These are phyloP conservation scores for Heptranchias perlo DNA, from an alignment of 2,113 vertebrate genomes.

Conservation along the genomic window DNA sequence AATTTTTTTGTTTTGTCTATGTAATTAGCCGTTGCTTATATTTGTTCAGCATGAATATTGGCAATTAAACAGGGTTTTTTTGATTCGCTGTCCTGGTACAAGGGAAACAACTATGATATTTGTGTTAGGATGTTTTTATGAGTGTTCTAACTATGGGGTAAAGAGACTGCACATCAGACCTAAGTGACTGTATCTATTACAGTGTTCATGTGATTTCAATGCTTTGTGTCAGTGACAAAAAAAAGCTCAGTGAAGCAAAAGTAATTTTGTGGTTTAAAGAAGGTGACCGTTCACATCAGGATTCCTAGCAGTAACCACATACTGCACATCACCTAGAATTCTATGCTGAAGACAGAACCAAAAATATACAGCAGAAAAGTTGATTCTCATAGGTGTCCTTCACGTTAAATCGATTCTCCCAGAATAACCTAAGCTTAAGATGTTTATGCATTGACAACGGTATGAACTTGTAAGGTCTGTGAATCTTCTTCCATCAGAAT, in stretches of 20 bases:
- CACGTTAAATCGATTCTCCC: no score
- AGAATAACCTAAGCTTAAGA: no score
- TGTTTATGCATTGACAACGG: no score
- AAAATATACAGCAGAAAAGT: no score
- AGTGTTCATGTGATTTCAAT: neutral
- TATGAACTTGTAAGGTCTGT: no score
- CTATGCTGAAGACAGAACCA: no score
- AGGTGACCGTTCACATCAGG: neutral
- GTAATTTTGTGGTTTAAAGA: neutral
- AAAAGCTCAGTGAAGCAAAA: neutral
- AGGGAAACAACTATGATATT: neutral
- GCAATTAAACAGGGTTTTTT: neutral
- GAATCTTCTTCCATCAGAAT: no score
- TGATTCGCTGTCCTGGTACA: neutral
- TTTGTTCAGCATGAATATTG: slow-evolving; percentile 9
- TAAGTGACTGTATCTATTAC: no score
- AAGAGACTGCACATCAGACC: neutral
- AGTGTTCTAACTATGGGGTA: neutral
- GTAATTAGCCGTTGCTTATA: neutral
- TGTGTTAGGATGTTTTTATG: neutral
- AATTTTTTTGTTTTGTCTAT: neutral
- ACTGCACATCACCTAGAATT: neutral
- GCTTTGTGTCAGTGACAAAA: neutral
- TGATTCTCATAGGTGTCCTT: no score
- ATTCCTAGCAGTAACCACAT: neutral